A percentile compares a stretch with the other conserved stretches of the same genome.
These are phyloP conservation scores for Diarsia rubi DNA, from an alignment of 2,888 invertebrate genomes.

Conservation along the genomic window DNA sequence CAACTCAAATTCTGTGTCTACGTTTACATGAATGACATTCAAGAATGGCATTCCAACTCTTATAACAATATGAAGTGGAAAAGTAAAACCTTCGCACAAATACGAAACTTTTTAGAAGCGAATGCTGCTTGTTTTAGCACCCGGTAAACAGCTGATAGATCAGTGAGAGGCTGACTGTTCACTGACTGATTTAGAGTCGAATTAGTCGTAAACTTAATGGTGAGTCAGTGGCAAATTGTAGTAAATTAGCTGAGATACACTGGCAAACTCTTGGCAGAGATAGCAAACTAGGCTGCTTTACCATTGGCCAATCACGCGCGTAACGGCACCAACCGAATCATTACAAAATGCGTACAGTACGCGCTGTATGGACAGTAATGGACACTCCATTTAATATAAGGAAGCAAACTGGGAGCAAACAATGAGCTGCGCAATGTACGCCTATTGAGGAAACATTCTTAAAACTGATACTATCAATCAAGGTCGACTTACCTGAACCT, in stretches of 20 bases:
- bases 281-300: no score
- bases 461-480: not conserved
- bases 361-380: not conserved
- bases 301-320: not conserved
- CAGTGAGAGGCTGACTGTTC: no score
- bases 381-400: not conserved
- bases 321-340: not conserved
- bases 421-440: not conserved
- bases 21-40: no score
- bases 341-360: not conserved
- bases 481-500: slow-evolving; percentile 79
- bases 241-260: no score
- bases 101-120: not conserved
- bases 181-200: no score
- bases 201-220: no score
- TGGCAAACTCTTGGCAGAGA: no score
- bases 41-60: no score
- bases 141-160: no score
- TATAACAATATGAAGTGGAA: not conserved
- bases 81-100: not conserved
- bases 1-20: not conserved
- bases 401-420: not conserved
- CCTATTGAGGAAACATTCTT: not conserved
- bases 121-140: not conserved
- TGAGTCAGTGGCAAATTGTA: no score